phyloP scores from a whole-genome alignment of 2,797 vertebrate species.

The Pelobates cultripes region DNA sequence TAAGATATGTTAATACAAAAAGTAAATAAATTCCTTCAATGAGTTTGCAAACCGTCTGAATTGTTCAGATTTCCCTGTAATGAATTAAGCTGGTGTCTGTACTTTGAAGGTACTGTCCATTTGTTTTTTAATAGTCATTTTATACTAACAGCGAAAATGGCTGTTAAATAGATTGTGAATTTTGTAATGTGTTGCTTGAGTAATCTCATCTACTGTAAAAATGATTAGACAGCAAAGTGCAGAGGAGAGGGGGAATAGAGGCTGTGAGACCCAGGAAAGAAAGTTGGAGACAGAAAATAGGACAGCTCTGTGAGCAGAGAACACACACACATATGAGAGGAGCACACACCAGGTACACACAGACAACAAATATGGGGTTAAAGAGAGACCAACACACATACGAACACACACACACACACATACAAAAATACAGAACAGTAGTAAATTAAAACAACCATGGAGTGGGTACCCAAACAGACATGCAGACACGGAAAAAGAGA shows the following conservation, averaged over 20 bases:
- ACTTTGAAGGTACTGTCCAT: neutral
- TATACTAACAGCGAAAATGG: neutral
- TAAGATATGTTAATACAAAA: constrained; percentile 17
- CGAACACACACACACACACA: neutral
- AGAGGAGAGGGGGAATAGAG: neutral
- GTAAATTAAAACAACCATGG: no score
- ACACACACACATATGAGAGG: no score
- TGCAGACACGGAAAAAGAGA: no score
- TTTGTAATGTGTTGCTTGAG: constrained; percentile 40
- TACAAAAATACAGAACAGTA: no score
- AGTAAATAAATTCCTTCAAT: neutral
- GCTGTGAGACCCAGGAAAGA: neutral
- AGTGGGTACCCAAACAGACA: no score
- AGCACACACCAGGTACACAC: neutral
- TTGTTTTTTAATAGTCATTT: constrained; percentile 20
- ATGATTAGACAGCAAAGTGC: constrained; percentile 44
- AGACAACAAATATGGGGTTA: neutral
- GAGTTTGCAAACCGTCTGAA: neutral
- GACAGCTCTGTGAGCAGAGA: neutral
- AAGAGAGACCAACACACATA: neutral
- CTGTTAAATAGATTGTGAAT: constrained; percentile 28
- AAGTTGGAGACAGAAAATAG: neutral
- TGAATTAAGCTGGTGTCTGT: neutral
- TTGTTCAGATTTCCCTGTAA: neutral
- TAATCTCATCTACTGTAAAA: constrained; percentile 31